Conservation (phyloP, 2,888 invertebrate genomes). For the Lithophane socia region DNA sequence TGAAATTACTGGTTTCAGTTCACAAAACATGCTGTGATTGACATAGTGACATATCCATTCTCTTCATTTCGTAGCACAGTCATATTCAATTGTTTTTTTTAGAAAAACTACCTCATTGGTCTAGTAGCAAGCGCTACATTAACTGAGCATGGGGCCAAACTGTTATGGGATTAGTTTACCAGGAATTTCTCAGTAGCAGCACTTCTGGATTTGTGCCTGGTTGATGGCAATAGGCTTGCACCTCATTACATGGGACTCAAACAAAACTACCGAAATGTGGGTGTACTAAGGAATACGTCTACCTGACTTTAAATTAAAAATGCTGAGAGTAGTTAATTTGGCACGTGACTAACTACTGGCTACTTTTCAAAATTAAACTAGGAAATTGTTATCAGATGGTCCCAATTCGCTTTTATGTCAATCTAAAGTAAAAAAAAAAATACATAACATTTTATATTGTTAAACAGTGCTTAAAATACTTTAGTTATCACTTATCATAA, state of each 20-base stretch:
- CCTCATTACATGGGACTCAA: not conserved
- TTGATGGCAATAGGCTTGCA: not conserved
- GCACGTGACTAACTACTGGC: not conserved
- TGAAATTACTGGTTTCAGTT: constrained; percentile 4
- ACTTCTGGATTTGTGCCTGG: not conserved
- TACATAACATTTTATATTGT: not conserved
- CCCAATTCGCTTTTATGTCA: not conserved
- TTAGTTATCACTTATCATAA: not conserved
- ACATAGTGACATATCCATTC: not conserved
- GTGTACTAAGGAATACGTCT: too few species aligned
- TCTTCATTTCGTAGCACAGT: not conserved
- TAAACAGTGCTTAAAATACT: not conserved
- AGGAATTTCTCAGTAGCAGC: not conserved
- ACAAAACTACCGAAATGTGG: too few species aligned
- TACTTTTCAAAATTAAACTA: not conserved
- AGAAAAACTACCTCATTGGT: not conserved
- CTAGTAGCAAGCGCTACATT: not conserved
- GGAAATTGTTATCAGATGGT: not conserved
- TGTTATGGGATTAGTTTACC: not conserved
- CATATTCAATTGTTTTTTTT: not conserved
- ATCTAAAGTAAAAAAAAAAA: not conserved
- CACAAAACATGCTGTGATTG: not conserved
- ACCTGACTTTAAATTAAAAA: not conserved
- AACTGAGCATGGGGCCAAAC: not conserved
- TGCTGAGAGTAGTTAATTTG: too few species aligned